These are phyloP conservation scores for Terebella lapidaria DNA, from an alignment of 2,888 invertebrate genomes.

Conservation along the genomic window DNA sequence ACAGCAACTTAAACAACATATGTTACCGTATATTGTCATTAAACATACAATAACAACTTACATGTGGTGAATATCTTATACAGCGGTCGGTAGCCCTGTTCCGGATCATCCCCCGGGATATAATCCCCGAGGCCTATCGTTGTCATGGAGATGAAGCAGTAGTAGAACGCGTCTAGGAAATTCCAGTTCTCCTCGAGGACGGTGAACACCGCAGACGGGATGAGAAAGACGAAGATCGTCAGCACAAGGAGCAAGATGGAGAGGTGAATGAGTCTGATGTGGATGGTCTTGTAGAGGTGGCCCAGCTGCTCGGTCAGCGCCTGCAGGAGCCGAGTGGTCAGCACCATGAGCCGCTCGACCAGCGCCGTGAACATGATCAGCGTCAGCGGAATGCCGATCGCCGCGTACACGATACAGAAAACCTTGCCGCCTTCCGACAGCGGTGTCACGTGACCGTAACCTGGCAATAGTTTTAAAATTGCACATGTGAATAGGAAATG, in stretches of 20 bases:
- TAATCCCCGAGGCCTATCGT: slow-evolving; percentile 84
- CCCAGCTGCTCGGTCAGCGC: slow-evolving; percentile 26
- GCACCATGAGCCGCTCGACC: slow-evolving; percentile 74
- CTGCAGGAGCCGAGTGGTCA: slow-evolving; percentile 65
- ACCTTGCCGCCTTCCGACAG: slow-evolving; percentile 78
- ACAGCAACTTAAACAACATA: not conserved
- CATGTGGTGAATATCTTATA: slow-evolving; percentile 79
- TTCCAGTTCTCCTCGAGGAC: slow-evolving; percentile 76
- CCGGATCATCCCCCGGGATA: slow-evolving; percentile 76
- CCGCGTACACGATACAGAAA: slow-evolving; percentile 81
- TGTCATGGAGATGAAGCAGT: slow-evolving; percentile 84
- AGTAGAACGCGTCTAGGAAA: slow-evolving; percentile 81
- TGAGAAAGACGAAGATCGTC: slow-evolving; percentile 64
- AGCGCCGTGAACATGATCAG: slow-evolving; percentile 76
- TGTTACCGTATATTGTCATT: not conserved
- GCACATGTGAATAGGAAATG: no score
- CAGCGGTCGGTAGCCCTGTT: slow-evolving; percentile 70
- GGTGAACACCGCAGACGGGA: slow-evolving; percentile 73
- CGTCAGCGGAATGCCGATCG: slow-evolving; percentile 79
- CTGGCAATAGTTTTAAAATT: no score
- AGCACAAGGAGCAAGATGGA: slow-evolving; percentile 59
- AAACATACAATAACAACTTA: slow-evolving; percentile 51
- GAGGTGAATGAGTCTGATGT: slow-evolving; percentile 71
- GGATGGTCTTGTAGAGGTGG: slow-evolving; percentile 41
- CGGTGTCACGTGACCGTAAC: slow-evolving; percentile 85